These are phyloP conservation scores for Phyllopteryx taeniolatus DNA, from an alignment of 2,113 vertebrate species.

Conservation along the genomic window DNA sequence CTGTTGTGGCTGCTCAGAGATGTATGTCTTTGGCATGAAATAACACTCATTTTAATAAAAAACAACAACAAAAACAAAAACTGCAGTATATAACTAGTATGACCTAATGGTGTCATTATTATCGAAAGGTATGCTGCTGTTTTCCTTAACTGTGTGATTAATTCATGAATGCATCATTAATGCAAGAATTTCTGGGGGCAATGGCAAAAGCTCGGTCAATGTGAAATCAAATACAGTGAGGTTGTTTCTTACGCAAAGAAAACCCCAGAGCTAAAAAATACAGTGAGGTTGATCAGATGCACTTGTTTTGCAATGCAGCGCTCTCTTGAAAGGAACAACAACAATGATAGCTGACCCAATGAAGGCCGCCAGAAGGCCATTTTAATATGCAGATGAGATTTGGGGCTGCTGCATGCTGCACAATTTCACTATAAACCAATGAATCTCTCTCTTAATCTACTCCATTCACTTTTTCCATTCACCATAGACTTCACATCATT, in stretches of 20 bases:
- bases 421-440: slow-evolving; percentile 46
- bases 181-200: slow-evolving; percentile 69
- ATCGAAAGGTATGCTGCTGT: slow-evolving; percentile 59
- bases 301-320: slow-evolving; percentile 51
- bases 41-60: slow-evolving; percentile 28
- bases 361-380: slow-evolving; percentile 59
- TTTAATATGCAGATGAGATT: slow-evolving; percentile 67
- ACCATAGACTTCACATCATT: slow-evolving; percentile 35
- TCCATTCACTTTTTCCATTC: slow-evolving; percentile 18
- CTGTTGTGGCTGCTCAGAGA: slow-evolving; percentile 40
- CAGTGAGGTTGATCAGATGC: slow-evolving; percentile 53
- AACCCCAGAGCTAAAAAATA: slow-evolving; percentile 30
- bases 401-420: slow-evolving; percentile 44
- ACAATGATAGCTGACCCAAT: slow-evolving; percentile 62
- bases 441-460: slow-evolving; percentile 21
- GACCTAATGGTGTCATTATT: slow-evolving; percentile 58
- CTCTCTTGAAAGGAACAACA: slow-evolving; percentile 58
- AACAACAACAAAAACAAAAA: slow-evolving; percentile 56
- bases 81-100: slow-evolving; percentile 43
- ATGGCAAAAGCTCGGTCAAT: slow-evolving; percentile 70
- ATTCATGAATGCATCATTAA: slow-evolving; percentile 74
- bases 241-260: slow-evolving; percentile 18
- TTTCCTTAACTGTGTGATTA: slow-evolving; percentile 65
- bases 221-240: slow-evolving; percentile 51
- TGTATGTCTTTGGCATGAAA: slow-evolving; percentile 45